Evolutionary conservation across 2,113 vertebrate genomes (phyloP), one percentile per base, ranked within the genome.

Genomic region (Anolis carolinensis): DNA sequence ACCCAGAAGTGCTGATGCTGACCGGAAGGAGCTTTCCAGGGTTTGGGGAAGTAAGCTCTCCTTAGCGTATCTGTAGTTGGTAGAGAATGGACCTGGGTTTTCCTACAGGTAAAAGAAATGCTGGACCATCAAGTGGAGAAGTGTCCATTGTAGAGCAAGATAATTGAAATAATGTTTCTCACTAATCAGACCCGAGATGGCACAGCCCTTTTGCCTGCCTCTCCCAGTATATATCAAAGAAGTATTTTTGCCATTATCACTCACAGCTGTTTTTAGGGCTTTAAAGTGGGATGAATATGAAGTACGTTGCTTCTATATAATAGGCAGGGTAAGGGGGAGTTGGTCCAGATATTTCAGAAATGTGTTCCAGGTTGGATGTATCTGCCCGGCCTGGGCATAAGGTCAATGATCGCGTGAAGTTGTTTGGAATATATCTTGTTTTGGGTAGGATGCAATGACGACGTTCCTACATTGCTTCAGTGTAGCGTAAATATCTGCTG

Each of bases 91-190:
- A 11, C 65, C 27, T 67, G 23, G 7, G 8, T 25, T 9, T 67
- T 21, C 6, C 65, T 27, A 20, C 63, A 65, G 8, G 65, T 67
- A 27, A 23, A 67, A 67, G 25, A 68, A 10, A 9, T 30, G 65
- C 27, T 68, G 25, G 10, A 7, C 65, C 27, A 68, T 6, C 3
- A 39, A 73, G 78, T 52, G 8, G 13, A 65, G 13, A 72, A 79
- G 87, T 80, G 55, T 34, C 73, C 75, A 83, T 82, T 30, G 27
- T 73, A 21, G 63, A 79, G 86, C 84, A 59, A 89, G 86, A 81
- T 82, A 86, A 52, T 62, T 80, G 84, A 76, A 67, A 84, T 87
- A 90, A 87, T 89, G 89, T 93, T 95, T 92, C 92, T 90, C 77
- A 62, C 87, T 84, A 89, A 92, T 1, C 55, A 84, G 90, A 86